Percentiles rank a stretch among this genome's conserved stretches.
phyloP scores from a whole-genome alignment of 1,140 invertebrate genomes.

The Camponotus pennsylvanicus region DNA sequence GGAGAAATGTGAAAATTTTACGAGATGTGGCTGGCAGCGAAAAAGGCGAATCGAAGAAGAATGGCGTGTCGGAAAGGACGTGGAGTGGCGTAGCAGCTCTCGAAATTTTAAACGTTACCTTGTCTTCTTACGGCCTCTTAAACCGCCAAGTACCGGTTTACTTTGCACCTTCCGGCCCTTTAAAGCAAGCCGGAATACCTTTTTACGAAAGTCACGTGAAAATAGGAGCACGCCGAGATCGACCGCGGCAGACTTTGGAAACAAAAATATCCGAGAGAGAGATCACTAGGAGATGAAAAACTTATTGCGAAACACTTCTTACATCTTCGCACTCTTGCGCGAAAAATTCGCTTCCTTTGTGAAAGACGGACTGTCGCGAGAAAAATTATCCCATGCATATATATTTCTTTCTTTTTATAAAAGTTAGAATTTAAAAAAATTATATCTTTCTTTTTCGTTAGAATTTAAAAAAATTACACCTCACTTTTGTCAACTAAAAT shows the following conservation, averaged over 20 bases:
- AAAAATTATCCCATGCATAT: background rate
- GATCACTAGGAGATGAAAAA: conserved; percentile 56
- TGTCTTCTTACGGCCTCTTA: conserved; percentile 70
- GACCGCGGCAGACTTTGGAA: conserved; percentile 1
- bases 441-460: background rate
- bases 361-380: background rate
- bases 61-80: conserved; percentile 58
- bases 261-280: conserved; percentile 35
- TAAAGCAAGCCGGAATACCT: conserved; percentile 65
- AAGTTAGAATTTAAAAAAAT: background rate
- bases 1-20: conserved; percentile 23
- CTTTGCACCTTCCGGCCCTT: conserved; percentile 69
- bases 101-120: conserved; percentile 73
- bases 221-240: conserved; percentile 43
- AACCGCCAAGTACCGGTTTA: conserved; percentile 65
- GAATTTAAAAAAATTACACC: background rate
- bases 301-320: conserved; percentile 13
- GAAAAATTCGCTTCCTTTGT: conserved; percentile 15
- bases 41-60: conserved; percentile 63
- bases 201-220: conserved; percentile 36
- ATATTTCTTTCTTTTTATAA: background rate
- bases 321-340: conserved; percentile 12
- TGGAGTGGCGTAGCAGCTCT: conserved; percentile 46
- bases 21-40: background rate
- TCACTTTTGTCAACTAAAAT: background rate